Evolutionary conservation across 2,888 invertebrate genomes (phyloP), one percentile per base, ranked within the genome.

Genomic region (Dichetophora obliterata): DNA sequence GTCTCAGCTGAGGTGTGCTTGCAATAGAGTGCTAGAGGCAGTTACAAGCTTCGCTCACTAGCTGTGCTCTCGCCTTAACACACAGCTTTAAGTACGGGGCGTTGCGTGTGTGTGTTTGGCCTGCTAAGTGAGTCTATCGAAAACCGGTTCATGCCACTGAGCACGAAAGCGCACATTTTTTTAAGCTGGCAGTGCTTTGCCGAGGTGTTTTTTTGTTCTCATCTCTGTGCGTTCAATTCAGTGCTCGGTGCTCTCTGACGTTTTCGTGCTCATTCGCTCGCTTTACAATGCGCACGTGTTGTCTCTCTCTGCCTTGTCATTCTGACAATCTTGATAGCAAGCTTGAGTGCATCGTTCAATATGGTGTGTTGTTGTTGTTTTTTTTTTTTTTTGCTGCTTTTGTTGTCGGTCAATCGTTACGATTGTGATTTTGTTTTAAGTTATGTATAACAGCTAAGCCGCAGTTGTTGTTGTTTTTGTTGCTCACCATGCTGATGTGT

Each of bases 351-450:
- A 83, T 82, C 82, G 83, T 86, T 85, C 85, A 85, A 86, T 85
- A 84, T 83, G 83, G 50, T 19, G 54, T 37, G 8, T 57, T 14
- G 43, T 11, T 43, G 34, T 57, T 63, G 50, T 69, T 34, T 50
- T 70, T 59, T 61, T 50, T 69, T 34, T 50, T 70, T 59, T 61
- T 50, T 69, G 16, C 63, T 43, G 57, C 24, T n/a, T 65, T 8
- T 34, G 63, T 52, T 74, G 31, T 85, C 86, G 86, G 85, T 86
- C 87, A 86, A 86, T 87, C 87, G 86, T 87, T 87, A 86, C 87
- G 87, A 86, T 86, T 86, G 86, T 85, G 87, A 87, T 86, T 86
- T 22, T 70, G 22, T 75, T 48, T 69, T 69, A 37, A 27, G 68
- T 52, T 69, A 59, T 48, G 54, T 68, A 52, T 59, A 54, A 63